These are phyloP conservation scores for Aptenodytes patagonicus DNA, from an alignment of 2,113 vertebrate species.

Conservation along the genomic window DNA sequence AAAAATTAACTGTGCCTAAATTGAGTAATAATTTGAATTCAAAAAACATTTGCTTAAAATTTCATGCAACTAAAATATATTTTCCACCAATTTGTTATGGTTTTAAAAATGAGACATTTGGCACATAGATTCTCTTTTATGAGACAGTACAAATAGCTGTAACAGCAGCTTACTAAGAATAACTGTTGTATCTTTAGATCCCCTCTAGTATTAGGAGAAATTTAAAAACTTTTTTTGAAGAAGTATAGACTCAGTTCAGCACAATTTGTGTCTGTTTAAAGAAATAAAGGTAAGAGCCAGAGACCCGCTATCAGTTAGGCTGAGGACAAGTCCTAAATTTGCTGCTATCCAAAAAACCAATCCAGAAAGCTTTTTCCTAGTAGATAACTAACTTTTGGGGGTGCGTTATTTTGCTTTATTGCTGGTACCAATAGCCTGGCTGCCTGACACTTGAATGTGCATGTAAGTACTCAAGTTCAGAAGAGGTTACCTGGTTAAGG, in stretches of 20 bases:
- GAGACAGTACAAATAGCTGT: background rate
- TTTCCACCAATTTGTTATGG: slow-evolving; percentile 34
- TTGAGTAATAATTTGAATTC: background rate
- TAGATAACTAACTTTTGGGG: background rate
- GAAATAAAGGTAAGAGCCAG: background rate
- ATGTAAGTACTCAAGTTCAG: background rate
- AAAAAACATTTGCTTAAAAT: slow-evolving; percentile 43
- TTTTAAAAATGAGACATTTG: slow-evolving; percentile 26
- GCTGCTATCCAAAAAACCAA: background rate
- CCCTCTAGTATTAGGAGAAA: background rate
- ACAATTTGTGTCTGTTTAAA: background rate
- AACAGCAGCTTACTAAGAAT: background rate
- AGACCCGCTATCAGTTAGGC: accelerated
- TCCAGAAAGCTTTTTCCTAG: background rate
- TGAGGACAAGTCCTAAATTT: background rate
- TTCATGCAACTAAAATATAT: slow-evolving; percentile 40
- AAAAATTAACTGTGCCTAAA: background rate
- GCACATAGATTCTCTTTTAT: background rate
- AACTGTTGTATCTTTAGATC: background rate
- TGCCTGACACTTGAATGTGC: background rate
- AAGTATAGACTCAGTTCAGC: background rate
- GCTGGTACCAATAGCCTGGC: background rate
- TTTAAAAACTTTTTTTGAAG: background rate
- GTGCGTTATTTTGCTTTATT: background rate
- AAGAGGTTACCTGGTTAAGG: background rate